phyloP scores from a whole-genome alignment of 92 coral and sea anemone genomes.

The Paramuricea clavata region DNA sequence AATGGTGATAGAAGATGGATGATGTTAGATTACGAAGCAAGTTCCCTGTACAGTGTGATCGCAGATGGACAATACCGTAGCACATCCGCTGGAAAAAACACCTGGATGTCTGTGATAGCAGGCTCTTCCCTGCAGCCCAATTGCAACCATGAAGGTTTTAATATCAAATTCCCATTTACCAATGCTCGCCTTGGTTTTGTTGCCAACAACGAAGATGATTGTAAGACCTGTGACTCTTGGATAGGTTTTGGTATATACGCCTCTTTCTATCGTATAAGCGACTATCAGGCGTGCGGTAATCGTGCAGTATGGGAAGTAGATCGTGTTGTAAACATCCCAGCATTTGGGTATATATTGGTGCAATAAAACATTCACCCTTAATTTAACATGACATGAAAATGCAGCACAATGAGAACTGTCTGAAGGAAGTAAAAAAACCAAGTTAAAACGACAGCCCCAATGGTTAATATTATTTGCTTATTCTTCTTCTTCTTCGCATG shows the following conservation, averaged over 20 bases:
- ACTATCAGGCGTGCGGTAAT: background rate
- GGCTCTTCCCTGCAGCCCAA: slow-evolving; percentile 15
- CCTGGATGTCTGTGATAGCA: slow-evolving; percentile 29
- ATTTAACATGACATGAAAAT: too few species aligned
- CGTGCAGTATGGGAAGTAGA: background rate
- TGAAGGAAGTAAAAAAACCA: too few species aligned
- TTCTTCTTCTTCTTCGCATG: too few species aligned
- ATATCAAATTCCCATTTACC: background rate
- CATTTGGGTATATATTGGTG: slow-evolving; percentile 25
- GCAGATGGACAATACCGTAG: background rate
- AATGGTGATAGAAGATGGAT: background rate
- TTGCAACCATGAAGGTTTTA: slow-evolving; percentile 16
- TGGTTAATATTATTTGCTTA: too few species aligned
- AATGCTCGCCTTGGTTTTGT: background rate
- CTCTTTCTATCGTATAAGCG: too few species aligned
- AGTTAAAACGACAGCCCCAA: too few species aligned
- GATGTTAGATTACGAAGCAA: background rate
- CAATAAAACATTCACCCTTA: too few species aligned
- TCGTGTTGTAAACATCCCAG: background rate
- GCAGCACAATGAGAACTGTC: too few species aligned
- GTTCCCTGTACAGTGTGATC: background rate
- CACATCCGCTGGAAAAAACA: slow-evolving; percentile 30
- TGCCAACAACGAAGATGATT: background rate
- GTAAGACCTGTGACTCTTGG: background rate
- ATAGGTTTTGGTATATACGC: background rate